These are phyloP conservation scores for Pristiophorus japonicus DNA, from an alignment of 2,113 vertebrate species.

Conservation along the genomic window DNA sequence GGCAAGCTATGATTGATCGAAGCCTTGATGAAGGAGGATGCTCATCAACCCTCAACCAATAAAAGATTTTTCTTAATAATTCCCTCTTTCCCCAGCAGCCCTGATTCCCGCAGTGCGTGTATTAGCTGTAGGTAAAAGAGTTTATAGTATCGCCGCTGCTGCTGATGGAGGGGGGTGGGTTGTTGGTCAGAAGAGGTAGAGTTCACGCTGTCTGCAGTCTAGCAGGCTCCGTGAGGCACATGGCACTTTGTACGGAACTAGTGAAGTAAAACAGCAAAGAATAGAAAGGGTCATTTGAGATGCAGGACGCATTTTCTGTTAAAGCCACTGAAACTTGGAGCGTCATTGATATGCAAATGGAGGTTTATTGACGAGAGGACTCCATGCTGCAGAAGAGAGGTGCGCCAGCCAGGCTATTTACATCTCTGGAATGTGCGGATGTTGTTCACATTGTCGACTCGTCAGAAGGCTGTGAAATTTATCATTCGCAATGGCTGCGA, in stretches of 20 bases:
- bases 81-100: background rate
- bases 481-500: slow-evolving; percentile 40
- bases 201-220: slow-evolving; percentile 37
- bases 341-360: slow-evolving; percentile 39
- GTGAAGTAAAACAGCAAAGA: slow-evolving; percentile 38
- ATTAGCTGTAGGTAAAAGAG: slow-evolving; percentile 30
- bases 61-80: background rate
- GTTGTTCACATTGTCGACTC: slow-evolving; percentile 38
- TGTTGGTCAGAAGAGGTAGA: background rate
- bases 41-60: background rate
- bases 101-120: slow-evolving; percentile 26
- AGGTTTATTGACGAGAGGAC: slow-evolving; percentile 32
- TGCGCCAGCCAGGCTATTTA: slow-evolving; percentile 32
- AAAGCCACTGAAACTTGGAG: slow-evolving; percentile 20
- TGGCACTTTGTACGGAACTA: slow-evolving; percentile 39
- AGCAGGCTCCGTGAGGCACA: slow-evolving; percentile 38
- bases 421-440: slow-evolving; percentile 32
- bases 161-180: background rate
- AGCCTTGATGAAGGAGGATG: background rate
- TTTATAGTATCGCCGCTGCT: background rate
- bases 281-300: slow-evolving; percentile 36
- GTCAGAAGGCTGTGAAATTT: slow-evolving; percentile 38
- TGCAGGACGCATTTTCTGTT: slow-evolving; percentile 38
- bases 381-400: slow-evolving; percentile 25
- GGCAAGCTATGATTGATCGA: slow-evolving; percentile 14